These are phyloP conservation scores for Premnoplex brunnescens DNA, from an alignment of 2,797 vertebrate species.

Conservation along the genomic window DNA sequence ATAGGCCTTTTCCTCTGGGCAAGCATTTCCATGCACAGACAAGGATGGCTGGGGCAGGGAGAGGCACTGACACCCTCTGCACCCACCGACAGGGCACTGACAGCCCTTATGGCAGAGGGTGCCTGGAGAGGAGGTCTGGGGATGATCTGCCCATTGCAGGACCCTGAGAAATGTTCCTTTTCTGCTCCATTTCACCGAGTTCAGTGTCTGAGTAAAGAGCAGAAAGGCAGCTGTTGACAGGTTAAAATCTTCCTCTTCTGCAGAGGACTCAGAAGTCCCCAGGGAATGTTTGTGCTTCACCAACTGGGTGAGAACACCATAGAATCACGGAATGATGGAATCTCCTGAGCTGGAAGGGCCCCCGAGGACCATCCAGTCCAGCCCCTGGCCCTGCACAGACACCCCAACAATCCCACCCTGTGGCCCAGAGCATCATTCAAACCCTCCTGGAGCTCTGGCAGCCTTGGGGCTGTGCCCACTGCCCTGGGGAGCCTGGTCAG, in stretches of 20 bases:
- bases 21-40: not conserved
- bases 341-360: fast-evolving
- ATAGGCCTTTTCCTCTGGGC: not conserved
- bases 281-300: not conserved
- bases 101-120: not conserved
- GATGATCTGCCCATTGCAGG: not conserved
- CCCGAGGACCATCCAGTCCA: fast-evolving
- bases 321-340: not conserved
- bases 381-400: not conserved
- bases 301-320: not conserved
- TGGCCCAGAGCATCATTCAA: not conserved
- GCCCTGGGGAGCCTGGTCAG: not conserved
- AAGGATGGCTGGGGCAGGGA: not conserved
- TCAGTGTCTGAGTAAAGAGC: not conserved
- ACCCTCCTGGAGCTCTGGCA: not conserved
- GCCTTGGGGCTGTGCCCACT: not conserved
- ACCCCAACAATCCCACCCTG: not conserved
- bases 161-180: not conserved
- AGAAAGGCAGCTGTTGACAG: not conserved
- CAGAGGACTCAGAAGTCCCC: not conserved
- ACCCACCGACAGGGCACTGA: fast-evolving
- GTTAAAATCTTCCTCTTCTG: not conserved
- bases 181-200: not conserved
- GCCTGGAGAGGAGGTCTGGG: not conserved
- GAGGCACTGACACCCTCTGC: not conserved